These are phyloP conservation scores for Hippocampus guttulatus DNA, from an alignment of 2,113 vertebrate species.

Conservation along the genomic window DNA sequence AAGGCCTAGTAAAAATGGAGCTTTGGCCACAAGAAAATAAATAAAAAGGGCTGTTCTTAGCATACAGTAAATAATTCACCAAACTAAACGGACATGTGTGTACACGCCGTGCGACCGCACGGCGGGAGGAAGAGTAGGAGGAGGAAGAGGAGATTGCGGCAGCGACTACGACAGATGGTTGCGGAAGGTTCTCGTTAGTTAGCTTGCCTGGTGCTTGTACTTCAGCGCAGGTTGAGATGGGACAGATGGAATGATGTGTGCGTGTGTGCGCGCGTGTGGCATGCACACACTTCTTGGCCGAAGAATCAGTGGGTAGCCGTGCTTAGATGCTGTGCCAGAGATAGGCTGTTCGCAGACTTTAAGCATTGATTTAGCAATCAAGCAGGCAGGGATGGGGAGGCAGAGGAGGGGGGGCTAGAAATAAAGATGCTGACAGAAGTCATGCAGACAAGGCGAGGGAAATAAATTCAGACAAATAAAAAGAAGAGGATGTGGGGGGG, in stretches of 20 bases:
- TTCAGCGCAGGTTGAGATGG: constrained; percentile 66
- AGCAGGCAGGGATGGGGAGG: constrained; percentile 38
- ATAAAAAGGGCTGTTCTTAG: too few species aligned
- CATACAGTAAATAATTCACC: neutral
- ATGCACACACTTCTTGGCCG: constrained; percentile 57
- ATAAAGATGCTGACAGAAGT: constrained; percentile 36
- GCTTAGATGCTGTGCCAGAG: constrained; percentile 65
- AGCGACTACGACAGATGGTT: constrained; percentile 59
- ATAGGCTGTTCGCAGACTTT: constrained; percentile 67
- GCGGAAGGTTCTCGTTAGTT: constrained; percentile 66
- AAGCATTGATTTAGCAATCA: constrained; percentile 76
- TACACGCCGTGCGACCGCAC: constrained; percentile 1
- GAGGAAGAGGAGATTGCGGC: constrained; percentile 38
- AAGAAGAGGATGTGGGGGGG: neutral
- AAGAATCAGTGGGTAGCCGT: constrained; percentile 56
- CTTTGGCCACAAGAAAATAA: neutral
- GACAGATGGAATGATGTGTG: constrained; percentile 70
- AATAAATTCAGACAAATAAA: constrained; percentile 8
- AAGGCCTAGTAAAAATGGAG: constrained; percentile 13
- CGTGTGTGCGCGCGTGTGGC: neutral
- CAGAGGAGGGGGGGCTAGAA: constrained; percentile 19
- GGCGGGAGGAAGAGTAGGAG: constrained; percentile 25
- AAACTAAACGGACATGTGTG: neutral
- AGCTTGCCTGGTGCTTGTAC: constrained; percentile 61
- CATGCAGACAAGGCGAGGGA: neutral